Conservation (phyloP, 1,140 invertebrate species). For the silkworm (Bombyx mori) region ASM3026992v2 NC_085111.1:8492001-8492500, state of each 20-base stretch:
- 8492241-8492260: too few species aligned
- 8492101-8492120: too few species aligned
- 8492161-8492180: too few species aligned
- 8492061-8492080: constrained; percentile 32
- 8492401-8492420: constrained; percentile 28
- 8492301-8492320: constrained; percentile 16
- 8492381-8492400: constrained; percentile 38
- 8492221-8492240: too few species aligned
- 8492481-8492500: constrained; percentile 5
- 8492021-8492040: constrained; percentile 61
- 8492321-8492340: constrained; percentile 14
- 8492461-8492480: constrained; percentile 40
- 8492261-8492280: background rate
- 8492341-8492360: constrained; percentile 21
- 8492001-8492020: constrained; percentile 69
- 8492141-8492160: too few species aligned
- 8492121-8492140: too few species aligned
- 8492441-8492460: constrained; percentile 55
- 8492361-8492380: constrained; percentile 20
- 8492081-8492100: too few species aligned
- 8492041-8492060: constrained; percentile 42
- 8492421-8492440: constrained; percentile 55
- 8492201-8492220: too few species aligned
- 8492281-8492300: constrained; percentile 7
- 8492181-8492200: too few species aligned